phyloP scores from a whole-genome alignment of 2,888 invertebrate genomes.

The Exephanes ischioxanthus region DNA sequence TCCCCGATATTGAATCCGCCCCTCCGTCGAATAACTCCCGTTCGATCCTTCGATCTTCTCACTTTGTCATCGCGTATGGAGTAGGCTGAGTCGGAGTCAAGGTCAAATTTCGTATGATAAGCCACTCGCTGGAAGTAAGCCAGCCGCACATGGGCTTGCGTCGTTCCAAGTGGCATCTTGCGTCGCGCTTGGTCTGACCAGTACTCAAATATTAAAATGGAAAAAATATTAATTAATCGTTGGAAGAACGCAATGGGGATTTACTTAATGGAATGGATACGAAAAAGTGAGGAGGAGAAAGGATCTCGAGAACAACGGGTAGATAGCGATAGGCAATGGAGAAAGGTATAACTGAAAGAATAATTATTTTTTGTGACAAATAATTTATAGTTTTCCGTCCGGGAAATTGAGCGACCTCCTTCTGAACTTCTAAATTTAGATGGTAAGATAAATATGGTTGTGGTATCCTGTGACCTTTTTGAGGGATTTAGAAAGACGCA shows the following conservation, averaged over 20 bases:
- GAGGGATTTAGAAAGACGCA: too few species aligned
- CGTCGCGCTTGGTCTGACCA: background rate
- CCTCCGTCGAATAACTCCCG: constrained; percentile 3
- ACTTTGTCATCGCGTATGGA: constrained; percentile 7
- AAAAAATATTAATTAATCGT: background rate
- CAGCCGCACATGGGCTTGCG: background rate
- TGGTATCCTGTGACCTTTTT: too few species aligned
- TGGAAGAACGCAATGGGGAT: background rate
- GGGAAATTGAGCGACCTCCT: too few species aligned
- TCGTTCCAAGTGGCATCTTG: background rate
- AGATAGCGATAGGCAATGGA: too few species aligned
- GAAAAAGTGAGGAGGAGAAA: too few species aligned
- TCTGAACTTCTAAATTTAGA: too few species aligned
- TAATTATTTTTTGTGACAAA: too few species aligned
- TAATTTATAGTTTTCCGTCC: too few species aligned
- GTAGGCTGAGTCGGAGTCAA: background rate
- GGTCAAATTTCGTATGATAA: background rate
- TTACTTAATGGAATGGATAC: background rate
- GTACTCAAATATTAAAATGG: too few species aligned
- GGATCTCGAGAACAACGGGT: too few species aligned
- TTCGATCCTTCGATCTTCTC: background rate
- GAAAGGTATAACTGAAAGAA: too few species aligned
- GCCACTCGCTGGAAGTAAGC: background rate
- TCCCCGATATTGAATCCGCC: constrained; percentile 19
- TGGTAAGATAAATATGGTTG: too few species aligned